These are phyloP conservation scores for Papilio helenus DNA, from an alignment of 1,140 invertebrate genomes.

Conservation along the genomic window DNA sequence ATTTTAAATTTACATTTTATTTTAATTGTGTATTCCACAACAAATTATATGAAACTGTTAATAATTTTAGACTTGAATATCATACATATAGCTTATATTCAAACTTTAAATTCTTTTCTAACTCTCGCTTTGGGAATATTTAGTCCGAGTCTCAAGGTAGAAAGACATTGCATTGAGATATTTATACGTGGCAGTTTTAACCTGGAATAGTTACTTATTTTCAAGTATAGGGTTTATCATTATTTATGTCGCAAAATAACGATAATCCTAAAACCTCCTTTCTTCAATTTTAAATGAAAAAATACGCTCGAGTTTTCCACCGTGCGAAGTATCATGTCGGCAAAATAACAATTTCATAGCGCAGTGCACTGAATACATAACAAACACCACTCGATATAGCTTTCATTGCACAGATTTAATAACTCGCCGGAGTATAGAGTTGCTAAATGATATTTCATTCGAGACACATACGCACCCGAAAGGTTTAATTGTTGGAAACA, in stretches of 20 bases:
- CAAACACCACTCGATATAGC: slow-evolving; percentile 24
- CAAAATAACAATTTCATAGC: slow-evolving; percentile 29
- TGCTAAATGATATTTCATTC: slow-evolving; percentile 31
- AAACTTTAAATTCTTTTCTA: neutral
- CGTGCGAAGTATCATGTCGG: neutral
- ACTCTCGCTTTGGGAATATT: neutral
- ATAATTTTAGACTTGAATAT: too few species aligned
- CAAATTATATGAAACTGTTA: too few species aligned
- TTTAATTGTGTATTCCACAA: too few species aligned
- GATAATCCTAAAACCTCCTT: neutral
- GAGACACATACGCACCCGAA: neutral
- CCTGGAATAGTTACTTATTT: neutral
- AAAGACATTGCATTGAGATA: slow-evolving; percentile 7
- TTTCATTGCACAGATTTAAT: slow-evolving; percentile 30
- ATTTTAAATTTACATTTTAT: too few species aligned
- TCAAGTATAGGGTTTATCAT: neutral
- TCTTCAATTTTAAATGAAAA: neutral
- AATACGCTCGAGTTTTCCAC: neutral
- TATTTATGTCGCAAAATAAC: too few species aligned
- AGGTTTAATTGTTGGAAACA: slow-evolving; percentile 33
- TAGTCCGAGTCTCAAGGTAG: neutral
- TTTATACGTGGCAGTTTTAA: neutral
- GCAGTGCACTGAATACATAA: slow-evolving; percentile 1
- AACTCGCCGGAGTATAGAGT: slow-evolving; percentile 2
- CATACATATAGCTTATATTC: neutral